Evolutionary conservation across 2,797 vertebrate genomes (phyloP), one percentile per base, ranked within the genome.

Genomic region (Xiphorhynchus erythropygius): DNA sequence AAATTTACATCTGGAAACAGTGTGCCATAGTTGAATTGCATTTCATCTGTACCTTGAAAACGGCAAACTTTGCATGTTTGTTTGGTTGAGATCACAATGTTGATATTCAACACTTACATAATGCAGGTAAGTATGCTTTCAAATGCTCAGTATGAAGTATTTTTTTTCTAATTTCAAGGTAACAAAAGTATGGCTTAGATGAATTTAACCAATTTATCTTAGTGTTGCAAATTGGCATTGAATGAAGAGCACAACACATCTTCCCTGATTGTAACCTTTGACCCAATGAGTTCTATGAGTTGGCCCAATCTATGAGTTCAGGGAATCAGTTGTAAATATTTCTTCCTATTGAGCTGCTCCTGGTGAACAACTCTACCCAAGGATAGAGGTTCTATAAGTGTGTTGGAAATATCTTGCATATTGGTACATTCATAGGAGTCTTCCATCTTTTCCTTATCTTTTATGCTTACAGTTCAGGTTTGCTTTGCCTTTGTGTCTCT

Each of bases 31-130:
- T 23, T 77, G 53, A 90, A 76, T 79, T 79, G 33, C 46, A 86
- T 87, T 97, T 93, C 78, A 79, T 97, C 97, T 97, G 92, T 97
- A 90, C 53, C 96, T 97, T 96, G 93, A 53, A 88, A 65, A 46
- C 65, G 95, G 93, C 60, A 86, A 59, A 67, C 39, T 95, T 69
- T 94, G 75, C 17, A 67, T 9, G 16, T 81, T 46, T 76, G 59
- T 71, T 86, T 91, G 60, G 39, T 84, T 65, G 75, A 79, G 75
- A 87, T 98, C 94, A 97, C 80, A 95, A 57, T 47, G 24, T 4
- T 60, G 39, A 53, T 59, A 14, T 47, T 82, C 42, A 92, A 27
- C 37, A 49, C 21, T 76, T 75, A 23, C 1, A 63, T 27, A 2
- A 33, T 33, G 9, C 28, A 35, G 32, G 8, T 25, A 77, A 50